Conservation (phyloP, 2,888 invertebrate species). For the Incurvaria masculella region DNA sequence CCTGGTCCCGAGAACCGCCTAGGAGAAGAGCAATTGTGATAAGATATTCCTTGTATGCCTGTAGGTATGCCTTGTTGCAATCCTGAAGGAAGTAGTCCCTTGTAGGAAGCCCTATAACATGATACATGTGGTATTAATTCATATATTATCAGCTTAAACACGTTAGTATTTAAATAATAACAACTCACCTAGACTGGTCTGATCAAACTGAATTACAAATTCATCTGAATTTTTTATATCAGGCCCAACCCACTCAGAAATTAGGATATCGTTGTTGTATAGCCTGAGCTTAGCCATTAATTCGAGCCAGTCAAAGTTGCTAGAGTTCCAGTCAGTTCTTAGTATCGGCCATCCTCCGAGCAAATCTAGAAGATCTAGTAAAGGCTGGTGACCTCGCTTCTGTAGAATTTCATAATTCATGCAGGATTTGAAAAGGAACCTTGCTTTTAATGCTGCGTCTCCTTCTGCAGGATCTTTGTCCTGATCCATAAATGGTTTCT, state of each 20-base stretch:
- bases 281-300: slow-evolving; percentile 71
- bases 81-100: slow-evolving; percentile 73
- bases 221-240: slow-evolving; percentile 92
- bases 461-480: slow-evolving; percentile 28
- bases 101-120: slow-evolving; percentile 59
- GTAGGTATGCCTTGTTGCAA: slow-evolving; percentile 63
- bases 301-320: slow-evolving; percentile 68
- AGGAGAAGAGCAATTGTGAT: slow-evolving; percentile 68
- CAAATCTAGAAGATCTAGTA: slow-evolving; percentile 62
- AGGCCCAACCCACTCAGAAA: slow-evolving; percentile 87
- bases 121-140: no score
- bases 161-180: no score
- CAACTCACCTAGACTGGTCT: slow-evolving; percentile 68
- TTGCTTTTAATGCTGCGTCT: slow-evolving; percentile 77
- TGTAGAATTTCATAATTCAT: slow-evolving; percentile 75
- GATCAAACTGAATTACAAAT: slow-evolving; percentile 88
- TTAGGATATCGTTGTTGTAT: slow-evolving; percentile 81
- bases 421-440: slow-evolving; percentile 81
- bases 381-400: slow-evolving; percentile 67
- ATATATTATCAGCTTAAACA: no score
- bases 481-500: slow-evolving; percentile 6
- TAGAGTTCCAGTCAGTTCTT: slow-evolving; percentile 60
- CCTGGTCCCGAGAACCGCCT: slow-evolving; percentile 63
- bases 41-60: slow-evolving; percentile 79
- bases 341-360: slow-evolving; percentile 91